Evolutionary conservation across 1,140 invertebrate species (phyloP), one percentile per base, ranked within the genome.

Genomic region (Plectrocnemia conspersa): DNA sequence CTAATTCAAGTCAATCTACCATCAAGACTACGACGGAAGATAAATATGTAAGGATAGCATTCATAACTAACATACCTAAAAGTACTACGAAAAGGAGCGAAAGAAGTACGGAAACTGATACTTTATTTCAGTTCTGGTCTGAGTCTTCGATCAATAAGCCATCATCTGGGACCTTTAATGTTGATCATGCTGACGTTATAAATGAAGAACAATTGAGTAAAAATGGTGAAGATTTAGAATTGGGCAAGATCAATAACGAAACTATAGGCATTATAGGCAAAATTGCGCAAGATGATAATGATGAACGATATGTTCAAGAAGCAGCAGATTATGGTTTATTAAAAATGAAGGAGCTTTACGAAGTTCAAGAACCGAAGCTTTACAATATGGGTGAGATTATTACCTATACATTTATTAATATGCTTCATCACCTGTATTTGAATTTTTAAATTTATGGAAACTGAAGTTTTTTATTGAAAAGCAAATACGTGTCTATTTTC

Each of bases 331-430:
- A 79, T 63, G 85, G 85, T 18, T 70, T 87, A 41, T 72, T 77
- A 52, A 79, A 77, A 36, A 84, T 85, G 77, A 77, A 81, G 22
- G 75, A 85, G 32, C 67, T 87, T 15, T 81, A 82, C 58, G 72
- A 76, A 11, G 71, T 81, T 27, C 77, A 82, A 61, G 85, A 88
- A 65, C 84, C 83, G 1, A 76, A 79, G 58, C 73, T 86, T 3
- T 86, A 84, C 67, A 76, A 79, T 44, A 78, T 82, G 77, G 84
- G 84, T 86, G 63, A 77, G 75, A 73, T n/a, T 19, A 45, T n/a
- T n/a, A n/a, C n/a, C n/a, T n/a, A n/a, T n/a, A 13, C 3, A 42
- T 42, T 35, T 35, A 35, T 11, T 35, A 13, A 13, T 35, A 35
- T 15, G n/a, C 3, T 35, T 35, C 16, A 4, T 11, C n/a, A 35